These are phyloP conservation scores for Galagoides demidoff DNA, from an alignment of 2,797 vertebrate genomes.

Conservation along the genomic window DNA sequence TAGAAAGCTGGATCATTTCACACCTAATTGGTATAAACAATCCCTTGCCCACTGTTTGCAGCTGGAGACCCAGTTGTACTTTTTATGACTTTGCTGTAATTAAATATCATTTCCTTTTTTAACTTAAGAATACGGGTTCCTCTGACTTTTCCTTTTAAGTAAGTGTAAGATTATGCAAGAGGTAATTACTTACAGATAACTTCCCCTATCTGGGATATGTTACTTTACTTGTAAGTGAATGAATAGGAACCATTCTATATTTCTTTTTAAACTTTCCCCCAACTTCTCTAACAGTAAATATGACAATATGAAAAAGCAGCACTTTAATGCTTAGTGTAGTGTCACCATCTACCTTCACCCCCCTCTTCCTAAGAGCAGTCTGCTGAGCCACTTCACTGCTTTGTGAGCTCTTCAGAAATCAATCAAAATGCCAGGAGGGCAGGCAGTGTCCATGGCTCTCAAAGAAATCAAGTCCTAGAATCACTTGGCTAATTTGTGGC, in stretches of 20 bases:
- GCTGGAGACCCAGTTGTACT: conserved; percentile 79
- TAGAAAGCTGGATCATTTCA: conserved; percentile 67
- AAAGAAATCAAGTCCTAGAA: too few species aligned
- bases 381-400: conserved; percentile 40
- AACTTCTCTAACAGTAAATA: conserved; percentile 74
- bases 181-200: conserved; percentile 78
- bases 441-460: not conserved
- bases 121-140: conserved; percentile 77
- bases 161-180: conserved; percentile 76
- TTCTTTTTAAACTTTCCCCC: conserved; percentile 75
- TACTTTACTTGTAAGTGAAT: conserved; percentile 61
- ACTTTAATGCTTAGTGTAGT: conserved; percentile 57
- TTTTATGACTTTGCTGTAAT: conserved; percentile 84
- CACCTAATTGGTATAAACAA: conserved; percentile 79
- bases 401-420: conserved; percentile 55
- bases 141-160: conserved; percentile 81
- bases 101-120: conserved; percentile 85
- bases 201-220: conserved; percentile 73
- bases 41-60: conserved; percentile 77
- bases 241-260: conserved; percentile 68
- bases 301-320: conserved; percentile 71
- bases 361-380: conserved; percentile 38
- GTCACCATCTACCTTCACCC: conserved; percentile 36
- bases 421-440: not conserved
- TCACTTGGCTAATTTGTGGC: too few species aligned